Conservation (phyloP, 2,113 vertebrate genomes). For the Hypanus sabinus region DNA sequence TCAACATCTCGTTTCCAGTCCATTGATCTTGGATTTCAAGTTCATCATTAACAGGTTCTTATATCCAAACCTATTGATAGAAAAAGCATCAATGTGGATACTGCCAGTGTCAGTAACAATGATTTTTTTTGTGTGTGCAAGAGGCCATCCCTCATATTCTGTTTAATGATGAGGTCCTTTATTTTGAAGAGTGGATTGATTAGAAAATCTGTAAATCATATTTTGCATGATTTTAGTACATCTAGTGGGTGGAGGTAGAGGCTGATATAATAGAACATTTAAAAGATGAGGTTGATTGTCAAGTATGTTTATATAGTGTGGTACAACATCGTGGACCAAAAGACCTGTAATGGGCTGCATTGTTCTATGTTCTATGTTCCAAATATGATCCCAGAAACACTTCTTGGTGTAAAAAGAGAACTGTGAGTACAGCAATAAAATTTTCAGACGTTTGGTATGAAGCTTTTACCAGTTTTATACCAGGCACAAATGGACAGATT, state of each 20-base stretch:
- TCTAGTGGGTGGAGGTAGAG: no score
- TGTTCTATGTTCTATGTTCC: no score
- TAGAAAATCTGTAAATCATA: neutral
- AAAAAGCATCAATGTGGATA: neutral
- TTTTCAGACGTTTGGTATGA: no score
- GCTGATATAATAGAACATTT: no score
- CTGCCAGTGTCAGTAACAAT: neutral
- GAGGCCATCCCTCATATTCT: neutral
- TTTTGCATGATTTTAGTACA: neutral
- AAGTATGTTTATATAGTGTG: no score
- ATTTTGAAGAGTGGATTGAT: neutral
- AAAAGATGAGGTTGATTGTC: no score
- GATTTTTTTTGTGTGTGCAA: neutral
- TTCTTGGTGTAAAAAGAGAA: neutral
- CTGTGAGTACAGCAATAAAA: neutral
- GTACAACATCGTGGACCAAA: no score
- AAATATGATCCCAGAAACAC: neutral
- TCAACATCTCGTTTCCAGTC: neutral
- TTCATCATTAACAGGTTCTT: slow-evolving; percentile 10
- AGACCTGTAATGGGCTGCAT: no score
- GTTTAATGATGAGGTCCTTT: neutral
- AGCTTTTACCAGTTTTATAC: neutral
- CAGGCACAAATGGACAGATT: neutral
- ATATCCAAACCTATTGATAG: neutral
- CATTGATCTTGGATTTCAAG: neutral